These are phyloP conservation scores for Petrocephalus schoutedeni DNA, from an alignment of 2,797 vertebrate genomes.

Conservation along the genomic window DNA sequence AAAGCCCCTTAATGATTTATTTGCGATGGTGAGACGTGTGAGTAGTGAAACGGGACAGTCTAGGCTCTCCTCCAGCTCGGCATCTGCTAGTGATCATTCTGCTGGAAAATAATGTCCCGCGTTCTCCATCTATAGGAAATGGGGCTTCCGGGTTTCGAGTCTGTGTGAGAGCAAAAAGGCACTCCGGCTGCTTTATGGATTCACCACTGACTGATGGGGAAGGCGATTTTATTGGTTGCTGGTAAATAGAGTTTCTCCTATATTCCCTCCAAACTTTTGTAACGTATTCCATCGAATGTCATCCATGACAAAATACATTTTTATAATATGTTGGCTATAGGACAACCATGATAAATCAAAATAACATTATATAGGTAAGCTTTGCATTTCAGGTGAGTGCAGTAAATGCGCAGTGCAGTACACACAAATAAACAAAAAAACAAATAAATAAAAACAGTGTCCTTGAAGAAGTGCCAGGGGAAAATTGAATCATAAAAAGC, in stretches of 20 bases:
- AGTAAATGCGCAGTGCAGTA: background rate
- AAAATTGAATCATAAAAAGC: slow-evolving; percentile 11
- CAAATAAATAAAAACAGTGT: background rate
- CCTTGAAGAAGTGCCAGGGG: background rate
- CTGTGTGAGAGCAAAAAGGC: background rate
- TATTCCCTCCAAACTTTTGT: background rate
- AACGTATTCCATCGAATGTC: background rate
- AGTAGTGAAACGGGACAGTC: background rate
- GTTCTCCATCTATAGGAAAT: slow-evolving; percentile 3
- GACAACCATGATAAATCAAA: background rate
- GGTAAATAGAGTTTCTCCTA: slow-evolving; percentile 2
- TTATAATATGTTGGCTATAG: background rate
- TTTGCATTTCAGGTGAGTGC: background rate
- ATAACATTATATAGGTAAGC: slow-evolving; percentile 11
- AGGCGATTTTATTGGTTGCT: slow-evolving; percentile 1
- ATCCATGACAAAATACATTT: background rate
- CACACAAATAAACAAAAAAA: slow-evolving; percentile 7
- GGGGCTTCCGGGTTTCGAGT: background rate
- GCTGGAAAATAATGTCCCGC: background rate
- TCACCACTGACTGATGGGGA: background rate
- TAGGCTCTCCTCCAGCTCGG: background rate
- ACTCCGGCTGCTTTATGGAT: background rate
- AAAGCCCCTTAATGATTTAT: background rate
- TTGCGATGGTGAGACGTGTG: background rate
- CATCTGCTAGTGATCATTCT: background rate